phyloP scores from a whole-genome alignment of 2,888 invertebrate genomes.

The Cryptocheilus praepositus region DNA sequence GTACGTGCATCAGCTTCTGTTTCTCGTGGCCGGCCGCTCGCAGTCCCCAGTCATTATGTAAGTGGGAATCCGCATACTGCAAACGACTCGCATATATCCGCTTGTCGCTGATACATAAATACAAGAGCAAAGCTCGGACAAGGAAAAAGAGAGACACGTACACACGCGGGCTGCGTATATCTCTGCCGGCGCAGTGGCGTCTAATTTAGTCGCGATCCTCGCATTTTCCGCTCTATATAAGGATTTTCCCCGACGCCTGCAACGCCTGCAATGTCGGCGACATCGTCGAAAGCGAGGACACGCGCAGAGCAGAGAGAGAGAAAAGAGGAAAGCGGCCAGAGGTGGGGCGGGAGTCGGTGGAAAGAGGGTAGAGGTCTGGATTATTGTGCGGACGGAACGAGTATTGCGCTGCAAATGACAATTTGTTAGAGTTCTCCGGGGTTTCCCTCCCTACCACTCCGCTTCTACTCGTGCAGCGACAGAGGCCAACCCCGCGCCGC shows the following conservation, averaged over 20 bases:
- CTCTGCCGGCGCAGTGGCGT: constrained; percentile 26
- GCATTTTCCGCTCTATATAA: constrained; percentile 49
- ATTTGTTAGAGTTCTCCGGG: constrained; percentile 53
- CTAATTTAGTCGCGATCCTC: constrained; percentile 46
- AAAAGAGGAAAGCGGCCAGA: background rate
- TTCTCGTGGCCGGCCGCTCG: no score
- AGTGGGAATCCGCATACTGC: no score
- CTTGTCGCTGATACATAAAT: no score
- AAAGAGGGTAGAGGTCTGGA: constrained; percentile 29
- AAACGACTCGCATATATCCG: no score
- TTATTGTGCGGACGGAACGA: constrained; percentile 56
- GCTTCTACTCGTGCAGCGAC: background rate
- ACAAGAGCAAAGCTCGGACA: no score
- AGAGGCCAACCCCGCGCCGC: background rate
- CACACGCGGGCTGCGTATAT: no score
- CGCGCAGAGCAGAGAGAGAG: background rate
- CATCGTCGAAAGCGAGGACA: background rate
- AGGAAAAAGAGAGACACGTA: no score
- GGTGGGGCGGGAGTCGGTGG: background rate
- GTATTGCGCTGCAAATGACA: constrained; percentile 58
- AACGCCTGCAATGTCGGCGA: constrained; percentile 18
- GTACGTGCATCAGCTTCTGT: no score
- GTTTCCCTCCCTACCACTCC: constrained; percentile 8
- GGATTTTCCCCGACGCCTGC: constrained; percentile 43
- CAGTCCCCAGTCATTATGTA: no score